Percentiles rank a stretch among this genome's conserved stretches.
Evolutionary conservation across 2,888 invertebrate genomes (phyloP).

Genomic region (Mactromeris polynyma): DNA sequence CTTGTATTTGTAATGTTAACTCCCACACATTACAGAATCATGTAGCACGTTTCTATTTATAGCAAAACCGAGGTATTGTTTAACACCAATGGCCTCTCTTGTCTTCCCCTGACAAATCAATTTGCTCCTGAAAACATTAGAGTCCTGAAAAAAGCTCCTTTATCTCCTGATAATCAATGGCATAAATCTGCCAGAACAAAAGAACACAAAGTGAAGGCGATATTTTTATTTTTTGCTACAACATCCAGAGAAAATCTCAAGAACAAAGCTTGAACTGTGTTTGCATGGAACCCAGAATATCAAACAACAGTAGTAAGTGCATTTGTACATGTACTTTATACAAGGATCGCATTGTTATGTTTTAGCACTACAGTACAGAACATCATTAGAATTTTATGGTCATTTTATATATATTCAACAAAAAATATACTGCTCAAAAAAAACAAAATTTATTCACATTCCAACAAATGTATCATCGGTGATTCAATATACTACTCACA

Average conservation of each 20-base stretch:
- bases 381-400: not conserved
- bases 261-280: not conserved
- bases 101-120: slow-evolving; percentile 2
- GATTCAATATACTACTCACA: too few relatives aligned
- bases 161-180: not conserved
- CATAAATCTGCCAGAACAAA: not conserved
- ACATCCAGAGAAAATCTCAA: not conserved
- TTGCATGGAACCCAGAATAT: too few relatives aligned
- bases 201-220: not conserved
- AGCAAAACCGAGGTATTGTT: not conserved
- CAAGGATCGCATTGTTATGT: not conserved
- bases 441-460: too few relatives aligned
- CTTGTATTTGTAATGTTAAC: not conserved
- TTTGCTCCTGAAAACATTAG: not conserved
- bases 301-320: too few relatives aligned
- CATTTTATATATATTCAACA: too few relatives aligned
- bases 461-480: too few relatives aligned
- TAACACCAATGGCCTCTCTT: not conserved
- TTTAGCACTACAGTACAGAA: not conserved
- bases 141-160: not conserved
- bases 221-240: not conserved
- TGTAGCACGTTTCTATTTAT: not conserved
- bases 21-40: not conserved
- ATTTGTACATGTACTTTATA: not conserved
- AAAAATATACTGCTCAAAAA: too few relatives aligned